Evolutionary conservation across 2,113 vertebrate species (phyloP), one percentile per base, ranked within the genome.

Genomic region (Thinocorus orbignyianus): DNA sequence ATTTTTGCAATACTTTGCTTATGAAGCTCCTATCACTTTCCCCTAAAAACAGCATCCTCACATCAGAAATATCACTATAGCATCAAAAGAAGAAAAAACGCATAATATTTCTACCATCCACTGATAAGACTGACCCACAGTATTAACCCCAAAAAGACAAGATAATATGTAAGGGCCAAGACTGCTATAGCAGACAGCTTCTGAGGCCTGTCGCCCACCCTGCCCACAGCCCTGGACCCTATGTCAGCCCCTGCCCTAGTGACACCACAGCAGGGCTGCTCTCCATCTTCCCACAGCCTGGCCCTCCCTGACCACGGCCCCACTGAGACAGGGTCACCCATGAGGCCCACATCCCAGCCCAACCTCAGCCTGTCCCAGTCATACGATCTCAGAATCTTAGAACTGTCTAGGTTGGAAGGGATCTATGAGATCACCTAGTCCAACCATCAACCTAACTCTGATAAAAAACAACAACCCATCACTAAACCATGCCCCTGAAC

Each of bases 281-380:
- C 28, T 79, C 35, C 33, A 65, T 15, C 10, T 49, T 7, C 15
- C 11, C 65, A 44, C 15, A 19, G 42, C 15, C 12, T 31, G 23
- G 28, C n/a, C 7, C 39, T 69, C 13, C 20, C 33, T 7, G 4
- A 33, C 23, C 44, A 44, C 10, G 11, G 44, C 9, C 12, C 14
- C 4, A 2, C 9, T 3, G 4, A 66, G 25, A 7, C 5, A 5
- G 23, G 25, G 8, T 17, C 17, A 48, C 60, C 16, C 42, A 22
- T 1, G 2, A 9, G 4, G 12, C 35, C 25, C 5, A 22, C 1
- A 1, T 52, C 8, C 12, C 17, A 15, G 17, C 9, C 13, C 4
- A 2, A 9, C 10, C 41, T 49, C 25, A 42, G 30, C 10, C 54
- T 55, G 6, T 17, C 31, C 54, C 2, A 0, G 17, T 28, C 46